Percentiles rank a stretch among this genome's conserved stretches.
Evolutionary conservation across 2,113 vertebrate genomes (phyloP).

Genomic region (Tetrax tetrax): DNA sequence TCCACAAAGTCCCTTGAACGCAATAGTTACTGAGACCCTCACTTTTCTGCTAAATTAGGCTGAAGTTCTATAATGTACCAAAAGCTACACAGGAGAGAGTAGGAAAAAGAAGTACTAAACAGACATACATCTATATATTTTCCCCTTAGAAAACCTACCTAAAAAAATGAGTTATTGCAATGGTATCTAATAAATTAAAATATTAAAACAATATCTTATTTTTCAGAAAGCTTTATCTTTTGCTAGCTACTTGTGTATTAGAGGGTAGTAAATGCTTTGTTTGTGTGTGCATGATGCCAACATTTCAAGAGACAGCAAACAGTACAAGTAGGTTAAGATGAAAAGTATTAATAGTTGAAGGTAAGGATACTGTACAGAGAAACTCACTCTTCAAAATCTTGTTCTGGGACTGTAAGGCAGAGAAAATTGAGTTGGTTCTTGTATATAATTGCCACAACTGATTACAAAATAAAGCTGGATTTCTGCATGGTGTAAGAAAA

Average conservation of each 20-base stretch:
- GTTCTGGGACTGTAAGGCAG: background rate
- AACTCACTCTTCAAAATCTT: background rate
- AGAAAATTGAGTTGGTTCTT: background rate
- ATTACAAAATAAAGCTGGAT: conserved; percentile 50
- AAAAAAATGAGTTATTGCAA: background rate
- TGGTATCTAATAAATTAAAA: background rate
- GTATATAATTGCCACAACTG: background rate
- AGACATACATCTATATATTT: background rate
- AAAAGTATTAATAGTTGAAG: background rate
- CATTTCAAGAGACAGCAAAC: background rate
- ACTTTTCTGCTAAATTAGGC: background rate
- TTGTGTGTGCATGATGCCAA: background rate
- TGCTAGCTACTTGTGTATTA: background rate
- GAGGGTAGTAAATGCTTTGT: background rate
- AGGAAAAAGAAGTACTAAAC: background rate
- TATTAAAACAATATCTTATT: background rate
- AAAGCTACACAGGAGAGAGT: background rate
- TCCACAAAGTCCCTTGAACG: background rate
- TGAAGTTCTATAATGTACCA: background rate
- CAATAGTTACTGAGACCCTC: background rate
- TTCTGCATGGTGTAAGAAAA: conserved; percentile 38
- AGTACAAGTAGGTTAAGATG: background rate
- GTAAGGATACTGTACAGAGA: background rate
- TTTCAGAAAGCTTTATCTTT: background rate
- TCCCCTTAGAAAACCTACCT: background rate